These are phyloP conservation scores for Sepioteuthis lessoniana DNA, from an alignment of 2,888 invertebrate genomes.

Conservation along the genomic window DNA sequence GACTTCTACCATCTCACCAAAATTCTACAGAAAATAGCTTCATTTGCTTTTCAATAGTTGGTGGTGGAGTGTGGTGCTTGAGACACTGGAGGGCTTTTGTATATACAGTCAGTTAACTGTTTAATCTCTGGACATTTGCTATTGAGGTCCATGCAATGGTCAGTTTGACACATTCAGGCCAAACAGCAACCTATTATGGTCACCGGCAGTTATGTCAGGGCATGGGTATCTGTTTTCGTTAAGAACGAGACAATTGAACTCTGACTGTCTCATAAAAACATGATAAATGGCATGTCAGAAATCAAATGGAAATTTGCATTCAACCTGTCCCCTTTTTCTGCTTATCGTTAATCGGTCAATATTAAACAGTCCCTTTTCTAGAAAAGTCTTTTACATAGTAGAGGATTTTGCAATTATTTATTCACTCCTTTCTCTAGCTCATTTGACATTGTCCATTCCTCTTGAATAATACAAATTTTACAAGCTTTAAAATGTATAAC, in stretches of 20 bases:
- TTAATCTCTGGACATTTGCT: not conserved
- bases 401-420: not conserved
- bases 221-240: slow-evolving; percentile 10
- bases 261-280: not conserved
- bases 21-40: not conserved
- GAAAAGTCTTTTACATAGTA: not conserved
- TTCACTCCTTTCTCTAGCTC: not conserved
- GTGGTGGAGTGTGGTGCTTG: not conserved
- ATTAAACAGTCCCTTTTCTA: not conserved
- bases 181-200: not conserved
- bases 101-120: not conserved
- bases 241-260: not conserved
- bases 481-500: not conserved
- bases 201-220: not conserved
- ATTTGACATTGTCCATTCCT: not conserved
- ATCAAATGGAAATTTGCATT: not conserved
- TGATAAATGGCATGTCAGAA: not conserved
- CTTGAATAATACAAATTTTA: not conserved
- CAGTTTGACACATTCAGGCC: not conserved
- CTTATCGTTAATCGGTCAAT: not conserved
- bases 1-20: no score
- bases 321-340: not conserved
- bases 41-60: not conserved
- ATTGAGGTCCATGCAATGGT: not conserved
- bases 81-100: not conserved